phyloP scores from a whole-genome alignment of 2,888 invertebrate genomes.

The Hirudinaria manillensis region DNA sequence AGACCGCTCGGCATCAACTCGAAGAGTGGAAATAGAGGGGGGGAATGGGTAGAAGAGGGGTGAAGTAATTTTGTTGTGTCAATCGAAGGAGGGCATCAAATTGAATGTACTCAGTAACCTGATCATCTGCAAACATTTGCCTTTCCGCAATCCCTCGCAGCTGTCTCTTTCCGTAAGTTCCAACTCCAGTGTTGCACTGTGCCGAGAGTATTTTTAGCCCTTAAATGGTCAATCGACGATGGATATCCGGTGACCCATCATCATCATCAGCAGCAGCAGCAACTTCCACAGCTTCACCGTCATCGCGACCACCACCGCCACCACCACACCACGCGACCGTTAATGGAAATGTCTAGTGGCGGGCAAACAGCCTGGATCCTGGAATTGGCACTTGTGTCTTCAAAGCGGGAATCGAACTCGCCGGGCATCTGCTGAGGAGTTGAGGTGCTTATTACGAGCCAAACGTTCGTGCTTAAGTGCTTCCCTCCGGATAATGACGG shows the following conservation, averaged over 20 bases:
- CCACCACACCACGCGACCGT: background rate
- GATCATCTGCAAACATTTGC: background rate
- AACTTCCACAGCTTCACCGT: background rate
- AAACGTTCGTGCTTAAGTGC: too few species aligned
- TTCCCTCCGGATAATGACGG: too few species aligned
- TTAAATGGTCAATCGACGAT: background rate
- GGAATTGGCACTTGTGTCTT: too few species aligned
- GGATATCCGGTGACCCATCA: background rate
- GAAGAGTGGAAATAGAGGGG: background rate
- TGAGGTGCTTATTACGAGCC: too few species aligned
- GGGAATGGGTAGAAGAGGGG: background rate
- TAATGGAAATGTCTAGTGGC: too few species aligned
- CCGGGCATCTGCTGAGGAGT: too few species aligned
- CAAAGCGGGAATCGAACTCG: too few species aligned
- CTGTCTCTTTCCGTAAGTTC: background rate
- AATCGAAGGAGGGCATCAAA: background rate
- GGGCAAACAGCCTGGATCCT: too few species aligned
- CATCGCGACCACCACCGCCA: background rate
- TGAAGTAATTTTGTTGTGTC: background rate
- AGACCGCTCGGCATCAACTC: too few species aligned
- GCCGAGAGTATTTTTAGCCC: background rate
- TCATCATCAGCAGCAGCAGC: background rate
- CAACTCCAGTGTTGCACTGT: too few species aligned
- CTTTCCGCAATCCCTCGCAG: background rate
- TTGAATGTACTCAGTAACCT: too few species aligned